Percentiles rank a stretch among this genome's conserved stretches.
Conservation (phyloP, 2,888 invertebrate species). For the Lasioglossum calceatum region DNA sequence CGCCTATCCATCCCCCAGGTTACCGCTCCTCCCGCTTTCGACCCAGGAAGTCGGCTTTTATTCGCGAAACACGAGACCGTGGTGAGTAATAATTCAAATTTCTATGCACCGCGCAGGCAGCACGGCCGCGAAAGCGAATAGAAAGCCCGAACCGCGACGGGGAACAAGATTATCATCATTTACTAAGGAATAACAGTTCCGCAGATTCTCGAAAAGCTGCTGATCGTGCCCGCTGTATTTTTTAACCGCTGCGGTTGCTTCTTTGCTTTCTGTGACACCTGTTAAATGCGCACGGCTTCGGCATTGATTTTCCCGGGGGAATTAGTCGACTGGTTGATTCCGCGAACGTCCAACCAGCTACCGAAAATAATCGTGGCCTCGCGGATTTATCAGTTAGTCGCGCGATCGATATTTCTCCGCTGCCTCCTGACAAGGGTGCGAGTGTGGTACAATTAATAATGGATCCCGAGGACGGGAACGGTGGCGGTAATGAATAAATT, state of each 20-base stretch:
- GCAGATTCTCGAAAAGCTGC: too few relatives aligned
- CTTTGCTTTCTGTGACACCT: not conserved
- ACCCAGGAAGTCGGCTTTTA: conserved; percentile 67
- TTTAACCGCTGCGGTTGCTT: too few relatives aligned
- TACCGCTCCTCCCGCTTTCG: not conserved
- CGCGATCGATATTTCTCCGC: conserved; percentile 24
- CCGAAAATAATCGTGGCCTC: not conserved
- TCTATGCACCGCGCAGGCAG: conserved; percentile 48
- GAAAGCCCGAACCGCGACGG: conserved; percentile 16
- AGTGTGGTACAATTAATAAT: conserved; percentile 65
- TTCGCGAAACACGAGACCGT: conserved; percentile 66
- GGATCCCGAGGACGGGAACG: conserved; percentile 54
- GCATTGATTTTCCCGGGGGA: not conserved
- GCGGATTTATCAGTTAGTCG: conserved; percentile 25
- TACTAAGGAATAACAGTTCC: conserved; percentile 39
- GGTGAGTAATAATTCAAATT: conserved; percentile 77
- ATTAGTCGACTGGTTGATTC: too few relatives aligned
- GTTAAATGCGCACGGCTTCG: not conserved
- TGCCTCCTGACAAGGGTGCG: conserved; percentile 10
- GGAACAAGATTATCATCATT: conserved; percentile 49
- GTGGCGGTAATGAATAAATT: conserved; percentile 75
- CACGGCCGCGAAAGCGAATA: conserved; percentile 22
- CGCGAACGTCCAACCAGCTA: too few relatives aligned
- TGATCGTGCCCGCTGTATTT: not conserved
- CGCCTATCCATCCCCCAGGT: conserved; percentile 57